phyloP scores from a whole-genome alignment of 2,113 vertebrate species.

The Thomomys bottae region DNA sequence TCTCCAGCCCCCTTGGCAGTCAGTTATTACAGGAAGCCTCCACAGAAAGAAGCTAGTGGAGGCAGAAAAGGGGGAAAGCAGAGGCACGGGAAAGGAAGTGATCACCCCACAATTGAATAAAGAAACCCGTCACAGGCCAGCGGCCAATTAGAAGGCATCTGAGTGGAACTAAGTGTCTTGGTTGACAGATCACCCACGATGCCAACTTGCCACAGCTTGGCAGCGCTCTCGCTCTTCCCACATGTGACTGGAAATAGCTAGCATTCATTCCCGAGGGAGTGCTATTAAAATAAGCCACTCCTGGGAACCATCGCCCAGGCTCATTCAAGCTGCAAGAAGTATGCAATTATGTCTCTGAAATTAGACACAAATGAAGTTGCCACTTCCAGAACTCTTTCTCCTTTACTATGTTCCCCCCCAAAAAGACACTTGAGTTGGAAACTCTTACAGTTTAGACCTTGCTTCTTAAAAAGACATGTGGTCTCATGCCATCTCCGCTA shows the following conservation, averaged over 20 bases:
- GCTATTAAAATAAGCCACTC: slow-evolving; percentile 66
- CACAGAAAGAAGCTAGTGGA: slow-evolving; percentile 24
- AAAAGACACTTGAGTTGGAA: not conserved
- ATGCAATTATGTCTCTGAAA: slow-evolving; percentile 68
- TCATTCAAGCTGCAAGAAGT: slow-evolving; percentile 65
- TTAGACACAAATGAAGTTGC: slow-evolving; percentile 61
- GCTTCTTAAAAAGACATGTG: slow-evolving; percentile 39
- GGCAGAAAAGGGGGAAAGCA: slow-evolving; percentile 39
- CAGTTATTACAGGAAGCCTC: slow-evolving; percentile 38
- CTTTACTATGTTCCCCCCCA: not conserved
- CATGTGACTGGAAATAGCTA: slow-evolving; percentile 70
- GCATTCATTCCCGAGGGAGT: slow-evolving; percentile 60
- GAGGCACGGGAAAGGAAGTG: slow-evolving; percentile 32
- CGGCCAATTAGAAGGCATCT: slow-evolving; percentile 49
- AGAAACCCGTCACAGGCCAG: slow-evolving; percentile 35
- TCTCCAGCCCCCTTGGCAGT: slow-evolving; percentile 48
- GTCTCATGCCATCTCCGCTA: too few relatives aligned
- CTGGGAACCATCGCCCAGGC: slow-evolving; percentile 53
- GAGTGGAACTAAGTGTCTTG: slow-evolving; percentile 22
- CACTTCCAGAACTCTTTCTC: slow-evolving; percentile 63
- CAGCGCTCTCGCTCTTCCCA: slow-evolving; percentile 64
- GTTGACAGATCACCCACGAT: slow-evolving; percentile 49
- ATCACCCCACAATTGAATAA: not conserved
- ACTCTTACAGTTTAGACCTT: not conserved
- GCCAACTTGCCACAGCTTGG: slow-evolving; percentile 63